A percentile compares a stretch with the other conserved stretches of the same genome.
phyloP scores from a whole-genome alignment of 2,888 invertebrate genomes.

The Lysandra bellargus region DNA sequence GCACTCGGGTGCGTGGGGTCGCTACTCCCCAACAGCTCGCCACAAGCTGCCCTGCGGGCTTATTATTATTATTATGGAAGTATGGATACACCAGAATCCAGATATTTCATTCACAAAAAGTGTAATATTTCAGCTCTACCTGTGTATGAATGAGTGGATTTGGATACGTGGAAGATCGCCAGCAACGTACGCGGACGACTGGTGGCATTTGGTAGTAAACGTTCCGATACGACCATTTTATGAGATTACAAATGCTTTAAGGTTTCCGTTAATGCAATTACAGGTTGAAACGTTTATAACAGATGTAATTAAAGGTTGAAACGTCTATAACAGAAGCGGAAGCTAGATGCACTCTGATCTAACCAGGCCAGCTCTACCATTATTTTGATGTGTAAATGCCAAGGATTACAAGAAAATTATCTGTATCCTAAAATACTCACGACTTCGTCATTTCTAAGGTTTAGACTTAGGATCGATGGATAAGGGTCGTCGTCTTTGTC shows the following conservation, averaged over 20 bases:
- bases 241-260: neutral
- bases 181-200: neutral
- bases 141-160: neutral
- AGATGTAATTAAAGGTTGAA: neutral
- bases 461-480: neutral
- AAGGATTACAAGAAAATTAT: neutral
- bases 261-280: conserved; percentile 7
- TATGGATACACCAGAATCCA: no score
- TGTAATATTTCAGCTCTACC: neutral
- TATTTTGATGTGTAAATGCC: neutral
- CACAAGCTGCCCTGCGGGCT: no score
- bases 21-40: no score
- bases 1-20: no score
- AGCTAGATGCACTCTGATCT: neutral
- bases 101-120: neutral
- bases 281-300: conserved; percentile 5
- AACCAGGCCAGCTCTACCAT: neutral
- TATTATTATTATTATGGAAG: no score
- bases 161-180: conserved; percentile 15
- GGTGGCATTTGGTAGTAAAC: conserved; percentile 3
- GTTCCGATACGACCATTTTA: neutral
- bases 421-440: neutral
- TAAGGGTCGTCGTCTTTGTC: neutral
- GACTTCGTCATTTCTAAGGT: neutral
- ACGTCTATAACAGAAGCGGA: neutral